Evolutionary conservation across 2,113 vertebrate genomes (phyloP), one percentile per base, ranked within the genome.

Genomic region (Gymnogyps californianus): DNA sequence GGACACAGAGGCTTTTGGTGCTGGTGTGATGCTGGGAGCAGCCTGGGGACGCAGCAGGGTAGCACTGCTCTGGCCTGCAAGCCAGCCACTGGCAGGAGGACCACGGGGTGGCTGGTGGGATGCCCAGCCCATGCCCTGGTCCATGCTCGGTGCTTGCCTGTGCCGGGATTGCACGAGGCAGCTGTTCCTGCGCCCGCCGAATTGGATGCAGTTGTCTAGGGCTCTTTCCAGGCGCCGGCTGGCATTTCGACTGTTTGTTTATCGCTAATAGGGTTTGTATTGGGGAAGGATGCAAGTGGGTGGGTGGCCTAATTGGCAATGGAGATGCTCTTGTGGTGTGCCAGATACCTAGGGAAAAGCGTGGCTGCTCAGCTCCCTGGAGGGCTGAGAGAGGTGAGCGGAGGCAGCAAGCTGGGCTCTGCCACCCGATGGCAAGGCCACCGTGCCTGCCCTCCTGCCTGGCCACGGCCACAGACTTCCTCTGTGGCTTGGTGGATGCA

Each of bases 281-380:
- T 94, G 89, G 93, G 93, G 91, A 94, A 94, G 71, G 95, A 97
- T 94, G 91, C 89, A 59, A 86, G 94, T 94, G 91, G 95, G 95
- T 94, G 95, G 97, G 83, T 97, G 84, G 89, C 91, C 91, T 95
- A 96, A 96, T 96, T 97, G 96, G 96, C 97, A 97, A 6, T 91
- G 75, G 95, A 93, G 96, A 95, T 86, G 91, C 71, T 96, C 81
- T 93, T 0, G 10, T 96, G 95, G 93, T 0, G 67, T 97, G 97
- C 96, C 94, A 96, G 78, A 89, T 91, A 96, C 75, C 96, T 90
- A 95, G 91, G 91, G 94, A 86, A 93, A 74, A 94, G 82, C 75
- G 3, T 3, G 78, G 83, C 89, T 95, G 95, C 93, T 97, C 93
- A 95, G 51, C 89, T 97, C 71, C 54, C 81, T 0, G 13, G 36